Conservation (phyloP, 2,888 invertebrate species). For the Dicyrtoma fusca region DNA sequence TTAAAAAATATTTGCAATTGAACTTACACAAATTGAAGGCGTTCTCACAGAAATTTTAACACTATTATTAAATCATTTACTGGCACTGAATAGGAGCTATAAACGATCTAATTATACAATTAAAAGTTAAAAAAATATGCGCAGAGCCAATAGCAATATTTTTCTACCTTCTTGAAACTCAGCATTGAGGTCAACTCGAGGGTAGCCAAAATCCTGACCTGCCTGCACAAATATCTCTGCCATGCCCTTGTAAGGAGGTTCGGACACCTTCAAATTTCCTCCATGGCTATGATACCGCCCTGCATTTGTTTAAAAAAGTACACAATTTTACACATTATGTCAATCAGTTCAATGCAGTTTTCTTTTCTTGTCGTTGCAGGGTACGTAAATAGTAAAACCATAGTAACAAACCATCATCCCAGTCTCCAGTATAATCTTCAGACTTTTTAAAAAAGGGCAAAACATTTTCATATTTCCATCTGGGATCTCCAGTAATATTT, state of each 20-base stretch:
- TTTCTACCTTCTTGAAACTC: constrained; percentile 46
- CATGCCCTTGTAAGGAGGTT: constrained; percentile 47
- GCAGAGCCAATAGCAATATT: constrained; percentile 26
- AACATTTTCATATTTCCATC: constrained; percentile 46
- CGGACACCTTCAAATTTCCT: constrained; percentile 48
- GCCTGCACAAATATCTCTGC: constrained; percentile 48
- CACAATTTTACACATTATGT: neutral
- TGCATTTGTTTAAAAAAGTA: constrained; percentile 21
- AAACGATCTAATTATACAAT: neutral
- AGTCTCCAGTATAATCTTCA: constrained; percentile 51
- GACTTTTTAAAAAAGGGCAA: constrained; percentile 50
- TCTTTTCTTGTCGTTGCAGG: neutral
- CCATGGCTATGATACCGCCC: constrained; percentile 51
- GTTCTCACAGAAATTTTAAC: neutral
- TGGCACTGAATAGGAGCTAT: neutral
- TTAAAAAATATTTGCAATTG: constrained; percentile 7
- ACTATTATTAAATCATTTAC: neutral
- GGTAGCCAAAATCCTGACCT: constrained; percentile 50
- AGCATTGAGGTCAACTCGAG: constrained; percentile 48
- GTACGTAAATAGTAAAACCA: neutral
- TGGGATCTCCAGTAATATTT: constrained; percentile 46
- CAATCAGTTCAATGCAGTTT: too few relatives aligned
- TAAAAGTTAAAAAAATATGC: neutral
- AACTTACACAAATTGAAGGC: neutral
- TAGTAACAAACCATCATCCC: constrained; percentile 44